These are phyloP conservation scores for Bombus soroeensis DNA, from an alignment of 1,140 invertebrate species.

Conservation along the genomic window DNA sequence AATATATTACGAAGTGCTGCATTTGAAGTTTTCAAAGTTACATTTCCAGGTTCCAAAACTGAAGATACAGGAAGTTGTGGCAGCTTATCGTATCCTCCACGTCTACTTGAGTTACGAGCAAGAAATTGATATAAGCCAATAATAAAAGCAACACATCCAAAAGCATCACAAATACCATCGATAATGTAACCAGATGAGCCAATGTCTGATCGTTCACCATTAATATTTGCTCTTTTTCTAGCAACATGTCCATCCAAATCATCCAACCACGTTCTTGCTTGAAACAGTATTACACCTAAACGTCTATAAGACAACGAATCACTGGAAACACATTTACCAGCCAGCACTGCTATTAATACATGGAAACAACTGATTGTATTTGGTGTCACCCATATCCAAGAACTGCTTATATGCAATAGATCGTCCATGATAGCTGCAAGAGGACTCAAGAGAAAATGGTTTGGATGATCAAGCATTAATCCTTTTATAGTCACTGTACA, in stretches of 20 bases:
- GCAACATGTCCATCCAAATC: conserved; percentile 92
- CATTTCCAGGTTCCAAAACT: conserved; percentile 30
- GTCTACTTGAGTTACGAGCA: conserved; percentile 86
- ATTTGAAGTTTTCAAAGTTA: conserved; percentile 34
- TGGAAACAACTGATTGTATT: conserved; percentile 91
- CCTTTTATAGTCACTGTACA: conserved; percentile 90
- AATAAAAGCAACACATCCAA: conserved; percentile 88
- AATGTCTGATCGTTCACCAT: conserved; percentile 88
- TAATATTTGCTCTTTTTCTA: conserved; percentile 86
- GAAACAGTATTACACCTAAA: conserved; percentile 88
- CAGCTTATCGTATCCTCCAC: conserved; percentile 86
- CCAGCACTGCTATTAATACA: conserved; percentile 87
- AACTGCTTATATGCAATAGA: conserved; percentile 85
- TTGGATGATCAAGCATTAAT: conserved; percentile 89
- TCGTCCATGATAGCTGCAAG: conserved; percentile 86
- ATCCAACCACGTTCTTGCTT: conserved; percentile 90
- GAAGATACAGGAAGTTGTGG: conserved; percentile 60
- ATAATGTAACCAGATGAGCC: conserved; percentile 88
- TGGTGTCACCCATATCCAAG: conserved; percentile 87
- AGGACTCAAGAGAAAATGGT: conserved; percentile 90
- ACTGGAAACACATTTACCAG: conserved; percentile 87
- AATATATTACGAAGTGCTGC: conserved; percentile 84
- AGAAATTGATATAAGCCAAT: conserved; percentile 86
- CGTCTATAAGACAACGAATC: conserved; percentile 87
- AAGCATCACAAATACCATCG: conserved; percentile 88